These are phyloP conservation scores for Drosophila persimilis DNA, from an alignment of 1,140 invertebrate species.

Conservation along the genomic window DNA sequence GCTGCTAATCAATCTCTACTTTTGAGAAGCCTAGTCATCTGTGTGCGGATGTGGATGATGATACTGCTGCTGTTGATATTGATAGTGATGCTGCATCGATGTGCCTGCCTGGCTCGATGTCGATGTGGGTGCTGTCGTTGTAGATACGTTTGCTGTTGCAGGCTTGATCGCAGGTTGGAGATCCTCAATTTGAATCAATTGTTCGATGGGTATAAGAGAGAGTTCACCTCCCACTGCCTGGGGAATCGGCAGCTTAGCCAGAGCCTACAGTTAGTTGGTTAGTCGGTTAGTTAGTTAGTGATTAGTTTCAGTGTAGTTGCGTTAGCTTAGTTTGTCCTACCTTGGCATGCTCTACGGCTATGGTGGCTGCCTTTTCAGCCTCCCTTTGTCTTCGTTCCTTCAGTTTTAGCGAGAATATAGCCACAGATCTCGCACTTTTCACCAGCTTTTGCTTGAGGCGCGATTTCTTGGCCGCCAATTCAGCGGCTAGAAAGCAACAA, in stretches of 20 bases:
- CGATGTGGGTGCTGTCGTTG: constrained; percentile 46
- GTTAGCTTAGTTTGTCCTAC: constrained; percentile 24
- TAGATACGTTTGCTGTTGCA: constrained; percentile 16
- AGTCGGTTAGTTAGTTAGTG: background rate
- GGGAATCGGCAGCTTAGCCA: constrained; percentile 75
- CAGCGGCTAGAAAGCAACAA: constrained; percentile 74
- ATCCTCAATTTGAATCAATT: constrained; percentile 88
- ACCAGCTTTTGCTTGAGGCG: constrained; percentile 86
- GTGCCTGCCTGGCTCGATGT: constrained; percentile 48
- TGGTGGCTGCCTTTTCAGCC: constrained; percentile 86
- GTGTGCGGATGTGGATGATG: constrained; percentile 44
- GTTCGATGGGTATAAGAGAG: constrained; percentile 91
- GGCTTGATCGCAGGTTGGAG: constrained; percentile 81
- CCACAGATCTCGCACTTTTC: constrained; percentile 91
- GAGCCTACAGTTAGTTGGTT: constrained; percentile 43
- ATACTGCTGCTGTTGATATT: constrained; percentile 43
- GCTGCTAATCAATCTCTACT: constrained; percentile 3
- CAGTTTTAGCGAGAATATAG: constrained; percentile 91
- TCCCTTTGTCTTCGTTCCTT: constrained; percentile 90
- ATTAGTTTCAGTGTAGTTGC: background rate
- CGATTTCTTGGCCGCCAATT: constrained; percentile 87
- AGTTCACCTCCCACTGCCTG: constrained; percentile 88
- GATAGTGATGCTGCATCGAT: constrained; percentile 45
- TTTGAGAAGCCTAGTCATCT: constrained; percentile 51
- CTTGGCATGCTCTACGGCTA: constrained; percentile 82